A percentile compares a stretch with the other conserved stretches of the same genome.
Evolutionary conservation across 2,797 vertebrate genomes (phyloP).

Genomic region (Botia kubotai): DNA sequence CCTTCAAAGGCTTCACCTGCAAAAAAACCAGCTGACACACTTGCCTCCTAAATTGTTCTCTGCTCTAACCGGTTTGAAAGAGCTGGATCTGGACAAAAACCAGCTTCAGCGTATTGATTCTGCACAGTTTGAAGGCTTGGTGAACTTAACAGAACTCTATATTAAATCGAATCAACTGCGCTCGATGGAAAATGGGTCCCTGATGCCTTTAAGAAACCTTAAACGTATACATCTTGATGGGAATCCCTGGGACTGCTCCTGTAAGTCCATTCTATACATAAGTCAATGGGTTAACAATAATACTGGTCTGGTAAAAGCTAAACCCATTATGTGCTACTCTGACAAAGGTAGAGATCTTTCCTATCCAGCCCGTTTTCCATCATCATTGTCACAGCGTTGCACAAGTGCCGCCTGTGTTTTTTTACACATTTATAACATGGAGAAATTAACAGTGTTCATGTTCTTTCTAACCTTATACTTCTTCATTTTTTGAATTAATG

Average conservation of each 20-base stretch:
- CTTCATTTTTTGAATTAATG: neutral
- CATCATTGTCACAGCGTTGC: conserved; percentile 45
- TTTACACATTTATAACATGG: neutral
- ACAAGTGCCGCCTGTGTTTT: neutral
- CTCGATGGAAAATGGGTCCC: conserved; percentile 53
- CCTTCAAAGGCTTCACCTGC: conserved; percentile 67
- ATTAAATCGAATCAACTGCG: conserved; percentile 69
- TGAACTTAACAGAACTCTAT: conserved; percentile 63
- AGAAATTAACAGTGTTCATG: conserved; percentile 1
- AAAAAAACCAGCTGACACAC: conserved; percentile 65
- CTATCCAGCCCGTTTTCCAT: conserved; percentile 29
- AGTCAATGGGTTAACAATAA: conserved; percentile 66
- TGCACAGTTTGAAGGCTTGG: conserved; percentile 62
- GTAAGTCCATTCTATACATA: conserved; percentile 57
- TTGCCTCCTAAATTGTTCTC: conserved; percentile 60
- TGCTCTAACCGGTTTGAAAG: conserved; percentile 53
- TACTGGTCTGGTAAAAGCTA: conserved; percentile 48
- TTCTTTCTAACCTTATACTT: conserved; percentile 6
- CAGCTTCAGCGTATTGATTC: conserved; percentile 55
- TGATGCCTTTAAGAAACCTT: conserved; percentile 60
- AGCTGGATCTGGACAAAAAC: conserved; percentile 72
- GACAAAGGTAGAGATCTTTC: neutral
- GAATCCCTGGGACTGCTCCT: conserved; percentile 72
- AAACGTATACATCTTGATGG: conserved; percentile 59
- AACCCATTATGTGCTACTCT: conserved; percentile 54